Base-by-base conservation (phyloP, 2,113 vertebrate species). In the Porphyrio hochstetteri region DNA sequence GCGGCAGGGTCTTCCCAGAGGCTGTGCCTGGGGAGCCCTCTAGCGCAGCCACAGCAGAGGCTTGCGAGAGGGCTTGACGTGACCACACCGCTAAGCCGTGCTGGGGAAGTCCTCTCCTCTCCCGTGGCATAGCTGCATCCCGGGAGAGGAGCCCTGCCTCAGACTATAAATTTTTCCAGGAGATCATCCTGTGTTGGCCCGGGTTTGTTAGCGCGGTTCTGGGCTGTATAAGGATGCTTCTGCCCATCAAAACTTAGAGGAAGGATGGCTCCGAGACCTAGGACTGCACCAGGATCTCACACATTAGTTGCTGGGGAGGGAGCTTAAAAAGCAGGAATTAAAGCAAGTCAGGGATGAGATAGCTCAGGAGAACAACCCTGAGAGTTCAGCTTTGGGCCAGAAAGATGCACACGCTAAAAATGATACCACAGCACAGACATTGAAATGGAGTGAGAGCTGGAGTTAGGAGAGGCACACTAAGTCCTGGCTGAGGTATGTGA, bases 11-110 rank as follows among this genome's bases (percentile, higher is more conserved):
- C 38, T 75, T 35, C 31, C 74, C 23, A 6, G 61, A 1, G 18
- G 57, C 85, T 76, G 79, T 65, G 91, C 69, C 52, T 52, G 46
- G 69, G 77, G 77, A 89, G 89, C 80, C 88, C 79, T 16, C 86
- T 68, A 78, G 94, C 5, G 77, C 69, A 93, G 38, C 60, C 38
- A 28, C 48, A 48, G 68, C 63, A 72, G n/a, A 61, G 55, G 13
- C 64, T 91, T 2, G 5, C 1, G 2, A 14, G 42, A 31, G n/a
- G 27, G 28, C 8, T 16, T 5, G 10, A 25, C 59, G 28, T 13
- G 12, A 1, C 2, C 25, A 15, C 35, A 55, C 16, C 15, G 6
- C 1, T 9, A 61, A 35, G 16, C 35, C 20, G 1, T 2, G 9
- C 50, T 68, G 65, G 46, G 28, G 24, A 38, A 29, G 60, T 23